Evolutionary conservation across 2,797 vertebrate genomes (phyloP).

Genomic region (Sebastes ruberrimus): DNA sequence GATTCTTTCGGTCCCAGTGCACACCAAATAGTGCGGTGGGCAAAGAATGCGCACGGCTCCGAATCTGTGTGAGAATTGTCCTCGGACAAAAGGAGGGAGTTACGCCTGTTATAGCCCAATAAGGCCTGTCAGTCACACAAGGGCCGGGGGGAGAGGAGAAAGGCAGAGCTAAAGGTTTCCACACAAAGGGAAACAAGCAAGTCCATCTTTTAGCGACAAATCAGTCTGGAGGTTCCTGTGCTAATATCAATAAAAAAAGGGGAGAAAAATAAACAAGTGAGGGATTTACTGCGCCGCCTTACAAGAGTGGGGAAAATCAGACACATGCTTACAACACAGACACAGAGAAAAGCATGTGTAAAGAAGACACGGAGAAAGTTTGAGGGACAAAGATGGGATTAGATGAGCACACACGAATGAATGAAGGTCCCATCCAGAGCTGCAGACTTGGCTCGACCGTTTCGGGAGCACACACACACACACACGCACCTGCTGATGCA

Average conservation of each 20-base stretch:
- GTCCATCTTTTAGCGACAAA: conserved; percentile 99
- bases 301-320: conserved; percentile 63
- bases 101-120: conserved; percentile 99
- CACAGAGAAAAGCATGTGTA: conserved; percentile 2
- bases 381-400: conserved; percentile 28
- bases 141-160: conserved; percentile 91
- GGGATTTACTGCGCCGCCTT: conserved; percentile 84
- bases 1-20: conserved; percentile 95
- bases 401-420: background rate
- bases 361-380: conserved; percentile 19
- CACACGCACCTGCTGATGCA: conserved; percentile 40
- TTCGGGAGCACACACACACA: background rate
- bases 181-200: conserved; percentile 99
- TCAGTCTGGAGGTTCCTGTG: conserved; percentile 93
- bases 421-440: background rate
- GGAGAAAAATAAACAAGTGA: conserved; percentile 91
- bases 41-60: conserved; percentile 96
- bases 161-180: conserved; percentile 95
- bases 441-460: background rate
- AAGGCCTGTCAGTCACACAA: conserved; percentile 99
- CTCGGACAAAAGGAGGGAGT: conserved; percentile 94
- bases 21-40: conserved; percentile 95
- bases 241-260: conserved; percentile 91
- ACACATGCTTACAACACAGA: conserved; percentile 53
- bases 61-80: conserved; percentile 99